Percentiles rank a stretch among this genome's conserved stretches.
Conservation (phyloP, 2,113 vertebrate species). For the Entomyzon cyanotis region DNA sequence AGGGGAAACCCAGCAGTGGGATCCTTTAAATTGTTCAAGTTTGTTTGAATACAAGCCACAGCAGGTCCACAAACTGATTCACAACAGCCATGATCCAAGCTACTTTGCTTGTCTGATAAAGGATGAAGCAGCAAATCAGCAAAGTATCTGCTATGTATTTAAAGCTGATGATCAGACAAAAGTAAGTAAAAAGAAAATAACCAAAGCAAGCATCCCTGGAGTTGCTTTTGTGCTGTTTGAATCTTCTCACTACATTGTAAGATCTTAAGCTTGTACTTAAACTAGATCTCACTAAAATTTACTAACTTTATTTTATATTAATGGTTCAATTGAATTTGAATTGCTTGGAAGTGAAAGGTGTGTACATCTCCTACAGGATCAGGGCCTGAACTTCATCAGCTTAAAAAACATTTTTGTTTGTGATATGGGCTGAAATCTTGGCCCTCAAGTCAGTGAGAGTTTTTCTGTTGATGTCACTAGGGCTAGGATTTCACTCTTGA, state of each 20-base stretch:
- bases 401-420: neutral
- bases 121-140: constrained; percentile 50
- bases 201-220: neutral
- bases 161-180: constrained; percentile 87
- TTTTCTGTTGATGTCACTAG: constrained; percentile 52
- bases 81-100: constrained; percentile 90
- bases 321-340: neutral
- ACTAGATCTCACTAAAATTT: neutral
- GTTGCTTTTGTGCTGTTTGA: neutral
- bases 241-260: neutral
- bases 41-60: constrained; percentile 90
- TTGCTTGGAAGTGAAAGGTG: neutral
- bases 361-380: neutral
- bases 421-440: neutral
- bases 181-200: constrained; percentile 76
- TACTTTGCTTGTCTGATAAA: constrained; percentile 91
- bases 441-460: neutral
- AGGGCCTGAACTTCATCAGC: neutral
- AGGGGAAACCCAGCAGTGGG: constrained; percentile 78
- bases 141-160: constrained; percentile 89
- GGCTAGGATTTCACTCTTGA: constrained; percentile 37
- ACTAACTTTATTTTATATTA: neutral
- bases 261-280: neutral
- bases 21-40: constrained; percentile 83
- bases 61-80: constrained; percentile 86